Evolutionary conservation across 2,113 vertebrate species (phyloP).

Genomic region (Panthera leo): DNA sequence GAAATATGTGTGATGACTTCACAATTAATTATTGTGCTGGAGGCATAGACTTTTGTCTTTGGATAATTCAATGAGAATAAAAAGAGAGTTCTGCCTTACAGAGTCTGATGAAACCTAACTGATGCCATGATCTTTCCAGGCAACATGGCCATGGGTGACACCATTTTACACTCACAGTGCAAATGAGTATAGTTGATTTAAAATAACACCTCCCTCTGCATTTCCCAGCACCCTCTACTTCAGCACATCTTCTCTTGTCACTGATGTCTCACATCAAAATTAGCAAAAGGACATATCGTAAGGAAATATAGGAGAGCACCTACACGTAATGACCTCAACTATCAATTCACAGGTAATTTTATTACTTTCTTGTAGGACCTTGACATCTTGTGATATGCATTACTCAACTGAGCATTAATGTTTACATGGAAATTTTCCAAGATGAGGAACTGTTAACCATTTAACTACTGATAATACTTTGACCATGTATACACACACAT

Average conservation of each 20-base stretch:
- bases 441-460: neutral
- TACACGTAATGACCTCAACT: neutral
- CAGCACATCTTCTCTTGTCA: neutral
- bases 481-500: no score
- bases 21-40: conserved; percentile 11
- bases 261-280: neutral
- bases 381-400: neutral
- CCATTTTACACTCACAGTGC: neutral
- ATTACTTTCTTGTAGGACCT: neutral
- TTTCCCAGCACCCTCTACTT: neutral
- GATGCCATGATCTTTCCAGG: neutral
- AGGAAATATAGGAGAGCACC: neutral
- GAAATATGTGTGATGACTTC: neutral
- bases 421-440: neutral
- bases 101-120: neutral
- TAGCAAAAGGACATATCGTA: neutral
- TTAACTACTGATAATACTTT: neutral
- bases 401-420: neutral
- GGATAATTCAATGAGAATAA: neutral
- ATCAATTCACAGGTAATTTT: neutral
- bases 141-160: neutral
- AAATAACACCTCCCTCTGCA: neutral
- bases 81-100: neutral
- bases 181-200: neutral
- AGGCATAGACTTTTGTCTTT: conserved; percentile 13